Conservation (phyloP, 2,888 invertebrate species). For the Xylocampa areola region DNA sequence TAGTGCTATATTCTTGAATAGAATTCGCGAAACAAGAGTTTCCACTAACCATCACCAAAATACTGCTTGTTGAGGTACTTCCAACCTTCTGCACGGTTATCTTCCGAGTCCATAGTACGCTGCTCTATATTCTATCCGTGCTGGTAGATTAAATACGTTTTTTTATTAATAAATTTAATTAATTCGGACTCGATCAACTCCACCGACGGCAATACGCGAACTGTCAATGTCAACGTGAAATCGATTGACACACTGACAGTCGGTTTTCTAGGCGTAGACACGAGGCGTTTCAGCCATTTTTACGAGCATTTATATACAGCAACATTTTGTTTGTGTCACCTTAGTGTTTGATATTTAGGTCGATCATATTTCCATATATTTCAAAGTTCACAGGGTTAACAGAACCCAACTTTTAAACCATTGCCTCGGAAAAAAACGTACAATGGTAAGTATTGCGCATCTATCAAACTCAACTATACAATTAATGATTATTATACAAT, state of each 20-base stretch:
- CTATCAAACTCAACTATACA: too few relatives aligned
- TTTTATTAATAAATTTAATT: conserved; percentile 52
- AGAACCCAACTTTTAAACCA: too few relatives aligned
- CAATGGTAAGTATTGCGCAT: too few relatives aligned
- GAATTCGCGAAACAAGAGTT: conserved; percentile 57
- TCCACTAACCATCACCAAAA: conserved; percentile 85
- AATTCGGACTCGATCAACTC: conserved; percentile 45
- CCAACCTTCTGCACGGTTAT: conserved; percentile 86
- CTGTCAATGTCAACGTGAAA: conserved; percentile 68
- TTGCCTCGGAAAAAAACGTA: too few relatives aligned
- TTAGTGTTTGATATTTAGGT: too few relatives aligned
- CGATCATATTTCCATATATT: too few relatives aligned
- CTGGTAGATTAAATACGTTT: conserved; percentile 43
- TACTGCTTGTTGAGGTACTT: conserved; percentile 87
- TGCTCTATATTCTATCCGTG: conserved; percentile 33
- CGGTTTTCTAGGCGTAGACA: conserved; percentile 29
- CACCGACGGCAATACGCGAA: conserved; percentile 58
- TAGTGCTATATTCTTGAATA: conserved; percentile 58
- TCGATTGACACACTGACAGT: conserved; percentile 53
- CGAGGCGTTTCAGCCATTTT: conserved; percentile 31
- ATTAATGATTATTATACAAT: too few relatives aligned
- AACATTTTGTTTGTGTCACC: too few relatives aligned
- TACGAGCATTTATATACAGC: too few relatives aligned
- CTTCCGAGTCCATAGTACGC: conserved; percentile 75
- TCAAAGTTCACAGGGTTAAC: too few relatives aligned